Evolutionary conservation across 1,140 invertebrate genomes (phyloP), one percentile per base, ranked within the genome.

Genomic region (Meloidogyne hapla): DNA sequence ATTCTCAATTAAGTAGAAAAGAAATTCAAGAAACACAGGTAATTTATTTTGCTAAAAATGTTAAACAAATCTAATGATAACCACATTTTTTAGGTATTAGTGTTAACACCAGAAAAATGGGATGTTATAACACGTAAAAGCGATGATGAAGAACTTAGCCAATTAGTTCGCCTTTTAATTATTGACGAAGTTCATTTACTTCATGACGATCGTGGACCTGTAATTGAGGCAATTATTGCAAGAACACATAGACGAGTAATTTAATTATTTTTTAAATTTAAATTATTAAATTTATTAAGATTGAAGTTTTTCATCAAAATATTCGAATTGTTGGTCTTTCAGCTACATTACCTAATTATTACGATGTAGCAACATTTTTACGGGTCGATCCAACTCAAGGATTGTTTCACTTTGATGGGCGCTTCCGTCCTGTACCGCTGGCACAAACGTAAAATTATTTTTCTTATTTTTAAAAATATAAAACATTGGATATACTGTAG

Each of bases 31-130:
- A 94, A 84, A 99, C 97, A 0, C 96, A 98, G 89, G 90, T 90
- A 18, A 15, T 12, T 48, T 78, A 77, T 26, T 18, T 56, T 77
- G 10, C 12, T 77, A 10, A 9, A 13, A 21, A 69, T n/a, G n/a
- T n/a, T n/a, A n/a, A n/a, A n/a, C n/a, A n/a, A n/a, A n/a, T 77
- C 18, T 79, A 40, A 77, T 81, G 12, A 18, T n/a, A n/a, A n/a
- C n/a, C n/a, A 18, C 18, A 80, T 69, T 75, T 64, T 79, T 74
- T 80, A 90, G 88, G 97, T 99, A 92, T 90, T 99, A 23, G 93
- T 99, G 3, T 96, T 95, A 1, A 99, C 97, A 0, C 97, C 97
- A 0, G 97, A 99, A 89, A 99, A 99, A 87, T 99, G 96, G 96
- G 97, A 99, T 89, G 95, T 99, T 18, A 94, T 99, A 1, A 98